Base-by-base conservation (phyloP, 2,113 vertebrate species). In the Microcebus lehilahytsara region DNA sequence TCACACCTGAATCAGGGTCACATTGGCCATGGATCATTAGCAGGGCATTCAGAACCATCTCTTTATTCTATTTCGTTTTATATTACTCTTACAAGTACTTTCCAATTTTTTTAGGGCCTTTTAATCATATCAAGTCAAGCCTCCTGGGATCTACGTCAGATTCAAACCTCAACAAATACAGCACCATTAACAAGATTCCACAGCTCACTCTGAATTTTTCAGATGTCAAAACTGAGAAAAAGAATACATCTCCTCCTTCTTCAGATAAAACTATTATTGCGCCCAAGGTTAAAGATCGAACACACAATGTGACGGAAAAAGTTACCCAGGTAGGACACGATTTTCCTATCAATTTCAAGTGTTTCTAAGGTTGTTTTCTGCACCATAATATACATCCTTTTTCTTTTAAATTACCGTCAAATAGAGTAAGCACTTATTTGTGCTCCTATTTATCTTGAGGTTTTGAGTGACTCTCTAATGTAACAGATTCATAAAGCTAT, bases 101-200 rank as follows among this genome's bases (percentile, higher is more conserved):
- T 97, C 81, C 56, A 5, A 98, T 98, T 98, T 97, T 96, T 98
- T 97, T 98, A 99, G 99, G 99, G 81, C 99, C 99, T 96, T 99
- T 99, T 98, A 99, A 99, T 98, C 99, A 99, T 97, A 99, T 99
- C 98, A 99, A 99, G 98, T 99, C 99, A 98, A 99, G 99, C 96
- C 98, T 99, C 51, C 98, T 99, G 96, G 99, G 99, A 97, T 99
- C 99, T 95, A 99, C 99, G 32, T 99, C 99, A 0, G 99, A 99
- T 98, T 99, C 99, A 6, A 99, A 99, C 99, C 99, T 99, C 98
- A 99, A 99, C 99, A 99, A 99, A 98, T 99, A 99, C 98, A 99
- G 99, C 99, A 99, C 99, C 98, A 99, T 99, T 98, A 99, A 99
- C 99, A 99, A 99, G 99, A 99, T 99, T 98, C 99, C 99, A 60